These are phyloP conservation scores for Diachasmimorpha longicaudata DNA, from an alignment of 1,140 invertebrate genomes.

Conservation along the genomic window DNA sequence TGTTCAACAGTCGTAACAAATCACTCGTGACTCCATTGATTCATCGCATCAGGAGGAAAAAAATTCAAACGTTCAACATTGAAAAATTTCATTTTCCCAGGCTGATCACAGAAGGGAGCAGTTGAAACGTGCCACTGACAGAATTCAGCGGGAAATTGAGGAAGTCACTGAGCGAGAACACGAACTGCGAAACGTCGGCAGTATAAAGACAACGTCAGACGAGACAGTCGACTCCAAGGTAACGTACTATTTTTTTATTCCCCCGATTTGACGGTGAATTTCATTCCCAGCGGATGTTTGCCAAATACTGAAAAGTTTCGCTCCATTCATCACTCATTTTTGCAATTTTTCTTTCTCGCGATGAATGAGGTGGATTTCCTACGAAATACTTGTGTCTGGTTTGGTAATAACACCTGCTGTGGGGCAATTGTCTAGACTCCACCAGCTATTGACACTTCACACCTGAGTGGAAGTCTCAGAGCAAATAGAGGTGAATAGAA, in stretches of 20 bases:
- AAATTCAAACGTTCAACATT: neutral
- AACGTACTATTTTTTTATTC: conserved; percentile 5
- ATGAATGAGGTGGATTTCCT: neutral
- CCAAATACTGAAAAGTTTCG: neutral
- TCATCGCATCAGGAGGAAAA: neutral
- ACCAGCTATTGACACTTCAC: neutral
- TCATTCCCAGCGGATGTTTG: neutral
- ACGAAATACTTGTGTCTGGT: neutral
- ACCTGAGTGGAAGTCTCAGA: too few relatives aligned
- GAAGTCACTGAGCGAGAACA: conserved; percentile 72
- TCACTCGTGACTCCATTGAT: too few relatives aligned
- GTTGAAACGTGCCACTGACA: conserved; percentile 51
- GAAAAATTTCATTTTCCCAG: conserved; percentile 33
- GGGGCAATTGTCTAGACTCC: neutral
- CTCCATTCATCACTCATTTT: neutral
- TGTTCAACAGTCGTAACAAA: too few relatives aligned
- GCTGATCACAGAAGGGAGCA: conserved; percentile 48
- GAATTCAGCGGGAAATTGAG: conserved; percentile 74
- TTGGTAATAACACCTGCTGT: neutral
- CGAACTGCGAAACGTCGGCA: conserved; percentile 68
- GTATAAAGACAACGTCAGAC: conserved; percentile 52
- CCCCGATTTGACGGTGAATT: neutral
- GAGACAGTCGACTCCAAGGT: conserved; percentile 54
- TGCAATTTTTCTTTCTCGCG: neutral
- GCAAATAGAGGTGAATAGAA: neutral